phyloP scores from a whole-genome alignment of 2,113 vertebrate species.

The Theropithecus gelada region DNA sequence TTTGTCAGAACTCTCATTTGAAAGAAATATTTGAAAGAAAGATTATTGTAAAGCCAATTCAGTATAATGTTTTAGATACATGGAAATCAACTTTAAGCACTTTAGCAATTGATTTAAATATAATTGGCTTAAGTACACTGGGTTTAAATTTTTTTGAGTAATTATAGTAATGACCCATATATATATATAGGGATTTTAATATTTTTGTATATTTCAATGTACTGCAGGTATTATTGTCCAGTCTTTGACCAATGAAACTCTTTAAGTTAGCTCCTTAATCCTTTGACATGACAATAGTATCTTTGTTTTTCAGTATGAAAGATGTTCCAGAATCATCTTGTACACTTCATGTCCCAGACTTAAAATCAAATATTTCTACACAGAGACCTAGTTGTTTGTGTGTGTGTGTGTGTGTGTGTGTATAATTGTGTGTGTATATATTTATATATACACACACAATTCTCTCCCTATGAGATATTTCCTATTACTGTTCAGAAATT shows the following conservation, averaged over 20 bases:
- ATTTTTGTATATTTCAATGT: not conserved
- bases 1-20: not conserved
- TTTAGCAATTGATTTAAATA: conserved; percentile 35
- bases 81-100: not conserved
- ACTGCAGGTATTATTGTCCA: not conserved
- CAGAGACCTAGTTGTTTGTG: not conserved
- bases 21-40: not conserved
- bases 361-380: not conserved
- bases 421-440: too few species aligned
- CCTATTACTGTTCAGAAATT: not conserved
- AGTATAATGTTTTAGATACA: not conserved
- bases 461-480: not conserved
- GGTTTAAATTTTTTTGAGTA: not conserved
- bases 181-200: not conserved
- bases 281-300: not conserved
- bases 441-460: not conserved
- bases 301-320: not conserved
- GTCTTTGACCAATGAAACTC: not conserved
- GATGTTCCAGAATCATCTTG: not conserved
- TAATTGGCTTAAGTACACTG: not conserved
- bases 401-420: not conserved
- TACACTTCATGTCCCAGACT: not conserved
- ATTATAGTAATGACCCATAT: not conserved
- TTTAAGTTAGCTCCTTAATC: not conserved
- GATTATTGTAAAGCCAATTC: not conserved